Base-by-base conservation (phyloP, 37 sponge, comb jelly and placozoan genomes). In the Mnemiopsis leidyi region DNA sequence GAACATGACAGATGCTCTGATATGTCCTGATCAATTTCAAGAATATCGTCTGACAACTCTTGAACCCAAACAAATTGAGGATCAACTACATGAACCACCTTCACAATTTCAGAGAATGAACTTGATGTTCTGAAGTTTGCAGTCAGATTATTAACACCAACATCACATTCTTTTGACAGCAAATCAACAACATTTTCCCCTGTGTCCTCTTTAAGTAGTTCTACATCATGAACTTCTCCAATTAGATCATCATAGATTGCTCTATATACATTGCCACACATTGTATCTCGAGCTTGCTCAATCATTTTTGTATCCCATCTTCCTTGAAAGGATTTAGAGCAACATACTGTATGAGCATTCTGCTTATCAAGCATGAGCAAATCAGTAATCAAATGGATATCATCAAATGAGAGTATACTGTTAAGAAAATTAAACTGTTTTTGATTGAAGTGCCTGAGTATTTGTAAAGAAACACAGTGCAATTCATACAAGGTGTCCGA, bases 31-130 rank as follows among this genome's bases (percentile, higher is more conserved):
- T 26, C 3, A 18, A 77, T 16, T 32, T 34, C 36, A 33, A 16
- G 0, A 18, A 77, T 32, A 32, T 77, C 79, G 33, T 28, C 32
- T 77, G 79, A 31, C 36, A 77, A 34, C 32, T 77, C 79, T 32
- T 77, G 79, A 1, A 77, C 79, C 79, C 79, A 77, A 26, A 77
- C 36, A 77, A 32, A 77, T 32, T 77, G 32, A 32, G 79, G 79
- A 77, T 77, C 33, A 20, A 77, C 79, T 13, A 77, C 79, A 77
- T 77, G 79, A 34, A 77, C 79, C 1, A 77, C 79, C 32, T 77
- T 77, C 16, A 77, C 32, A 20, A 1, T 77, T 18, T 77, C 79
- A 33, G 36, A 34, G 16, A 32, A 77, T 7, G 79, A 20, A 16
- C 33, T 26, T 2, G 79, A 5, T 77, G 79, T 34, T 5, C 13